Evolutionary conservation across 2,888 invertebrate species (phyloP), one percentile per base, ranked within the genome.

Genomic region (Synanthedon tipuliformis): DNA sequence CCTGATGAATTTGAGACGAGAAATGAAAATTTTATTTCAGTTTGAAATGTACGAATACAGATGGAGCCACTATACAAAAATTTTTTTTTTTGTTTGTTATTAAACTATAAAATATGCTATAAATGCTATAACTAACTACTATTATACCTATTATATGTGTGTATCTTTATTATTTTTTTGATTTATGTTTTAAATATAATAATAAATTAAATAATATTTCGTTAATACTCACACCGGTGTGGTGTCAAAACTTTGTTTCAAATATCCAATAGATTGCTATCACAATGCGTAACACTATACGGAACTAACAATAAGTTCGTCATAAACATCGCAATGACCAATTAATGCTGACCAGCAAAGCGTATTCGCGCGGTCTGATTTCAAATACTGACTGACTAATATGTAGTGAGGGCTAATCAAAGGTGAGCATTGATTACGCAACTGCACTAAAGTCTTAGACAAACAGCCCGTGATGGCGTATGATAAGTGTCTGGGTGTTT

Each of bases 381-480:
- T 61, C 63, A 63, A 67, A 62, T 62, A 73, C 71, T 67, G 67
- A 66, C 65, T 62, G 60, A 54, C 57, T 52, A 13, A 45, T 10
- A 18, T 18, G 10, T n/a, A 18, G 23, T 23, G 16, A 49, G 16
- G 49, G 49, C 49, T 49, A 49, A 49, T 49, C 55, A 55, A 57
- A 51, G 55, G 56, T 54, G 55, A 49, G 53, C 56, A 54, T 54
- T 50, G 51, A 56, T 54, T 55, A 56, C 52, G 40, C 53, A 52
- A 45, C 51, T 56, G 51, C 52, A 57, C 53, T 34, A 54, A 60
- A 73, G 68, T 63, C 73, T 71, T 67, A 57, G 55, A 55, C 64
- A 72, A 74, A 73, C 63, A 68, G 54, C 57, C 57, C 55, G 58
- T 55, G 57, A 52, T 55, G 52, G 54, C 57, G 55, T 50, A 45